phyloP scores from a whole-genome alignment of 2,888 invertebrate genomes.

The Microlaimidae sp. region DNA sequence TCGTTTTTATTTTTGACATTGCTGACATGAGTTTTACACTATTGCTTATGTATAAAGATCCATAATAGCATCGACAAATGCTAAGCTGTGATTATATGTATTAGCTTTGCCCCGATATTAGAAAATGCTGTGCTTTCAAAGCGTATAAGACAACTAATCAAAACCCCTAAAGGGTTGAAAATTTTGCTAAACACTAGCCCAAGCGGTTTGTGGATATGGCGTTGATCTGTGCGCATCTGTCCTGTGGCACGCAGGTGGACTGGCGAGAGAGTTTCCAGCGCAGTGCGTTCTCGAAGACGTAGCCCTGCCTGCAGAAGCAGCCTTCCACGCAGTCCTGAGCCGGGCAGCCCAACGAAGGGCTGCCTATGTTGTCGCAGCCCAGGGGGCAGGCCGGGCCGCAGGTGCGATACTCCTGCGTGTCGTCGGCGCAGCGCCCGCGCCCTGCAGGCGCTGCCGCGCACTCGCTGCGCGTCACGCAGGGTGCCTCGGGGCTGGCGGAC shows the following conservation, averaged over 20 bases:
- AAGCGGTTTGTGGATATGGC: too few relatives aligned
- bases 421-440: not conserved
- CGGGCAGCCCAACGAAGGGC: not conserved
- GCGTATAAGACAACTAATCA: too few relatives aligned
- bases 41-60: too few relatives aligned
- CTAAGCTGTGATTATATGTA: too few relatives aligned
- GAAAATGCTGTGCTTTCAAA: too few relatives aligned
- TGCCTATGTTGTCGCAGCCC: not conserved
- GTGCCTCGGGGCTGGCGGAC: not conserved
- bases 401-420: not conserved
- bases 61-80: too few relatives aligned
- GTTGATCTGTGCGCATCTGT: too few relatives aligned
- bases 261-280: not conserved
- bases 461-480: not conserved
- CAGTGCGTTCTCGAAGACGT: not conserved
- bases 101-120: too few relatives aligned
- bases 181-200: too few relatives aligned
- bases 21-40: too few relatives aligned
- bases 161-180: too few relatives aligned
- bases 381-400: not conserved
- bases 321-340: not conserved
- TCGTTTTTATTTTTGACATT: too few relatives aligned
- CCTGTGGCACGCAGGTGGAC: not conserved
- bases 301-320: not conserved
- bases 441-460: not conserved